These are phyloP conservation scores for Danionella dracula DNA, from an alignment of 2,797 vertebrate species.

Conservation along the genomic window DNA sequence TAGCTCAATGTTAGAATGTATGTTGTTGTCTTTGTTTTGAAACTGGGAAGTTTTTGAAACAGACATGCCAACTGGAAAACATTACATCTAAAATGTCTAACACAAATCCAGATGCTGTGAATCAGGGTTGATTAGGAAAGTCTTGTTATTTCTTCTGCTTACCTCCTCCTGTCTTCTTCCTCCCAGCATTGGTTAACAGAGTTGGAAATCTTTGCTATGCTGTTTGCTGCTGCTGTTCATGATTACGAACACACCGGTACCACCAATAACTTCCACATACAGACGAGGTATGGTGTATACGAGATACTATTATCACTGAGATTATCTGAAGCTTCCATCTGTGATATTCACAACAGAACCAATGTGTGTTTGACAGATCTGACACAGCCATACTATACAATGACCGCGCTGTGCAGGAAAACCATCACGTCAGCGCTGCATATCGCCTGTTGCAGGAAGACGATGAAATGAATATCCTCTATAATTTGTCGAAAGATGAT, in stretches of 20 bases:
- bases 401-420: conserved; percentile 88
- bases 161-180: background rate
- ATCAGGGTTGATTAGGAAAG: too few relatives aligned
- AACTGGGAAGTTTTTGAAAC: too few relatives aligned
- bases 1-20: too few relatives aligned
- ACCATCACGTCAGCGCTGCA: conserved; percentile 87
- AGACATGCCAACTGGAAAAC: too few relatives aligned
- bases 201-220: conserved; percentile 91
- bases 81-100: too few relatives aligned
- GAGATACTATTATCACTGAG: background rate
- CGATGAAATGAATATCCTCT: conserved; percentile 90
- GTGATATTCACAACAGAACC: background rate
- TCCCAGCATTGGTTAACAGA: conserved; percentile 92
- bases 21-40: too few relatives aligned
- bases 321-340: too few relatives aligned
- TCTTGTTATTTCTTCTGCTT: too few relatives aligned
- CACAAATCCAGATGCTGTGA: too few relatives aligned
- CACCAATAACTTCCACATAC: conserved; percentile 97
- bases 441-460: conserved; percentile 89
- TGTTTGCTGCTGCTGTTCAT: conserved; percentile 92
- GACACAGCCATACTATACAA: conserved; percentile 93
- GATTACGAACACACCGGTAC: conserved; percentile 95
- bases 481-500: conserved; percentile 90
- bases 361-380: conserved; percentile 71
- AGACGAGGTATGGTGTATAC: conserved; percentile 73